Conservation (phyloP, 2,113 vertebrate genomes). For the Hemiscyllium ocellatum region DNA sequence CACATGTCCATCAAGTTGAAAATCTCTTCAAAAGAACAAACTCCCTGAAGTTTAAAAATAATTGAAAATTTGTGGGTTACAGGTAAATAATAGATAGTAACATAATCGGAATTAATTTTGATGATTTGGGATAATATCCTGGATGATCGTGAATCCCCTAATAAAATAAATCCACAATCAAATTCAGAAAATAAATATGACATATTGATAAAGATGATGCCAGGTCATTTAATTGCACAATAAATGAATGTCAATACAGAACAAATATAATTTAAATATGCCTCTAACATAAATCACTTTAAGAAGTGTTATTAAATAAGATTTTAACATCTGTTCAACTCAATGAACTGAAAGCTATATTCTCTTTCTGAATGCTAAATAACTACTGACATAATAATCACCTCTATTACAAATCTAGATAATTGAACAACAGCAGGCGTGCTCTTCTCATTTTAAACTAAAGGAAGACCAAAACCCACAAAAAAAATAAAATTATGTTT, state of each 20-base stretch:
- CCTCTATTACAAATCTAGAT: not conserved
- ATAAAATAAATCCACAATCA: not conserved
- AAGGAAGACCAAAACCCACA: not conserved
- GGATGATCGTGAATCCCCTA: too few species aligned
- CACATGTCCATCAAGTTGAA: not conserved
- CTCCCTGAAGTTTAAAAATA: not conserved
- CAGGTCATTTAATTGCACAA: not conserved
- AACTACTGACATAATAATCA: not conserved
- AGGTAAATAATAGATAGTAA: not conserved
- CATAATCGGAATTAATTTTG: not conserved
- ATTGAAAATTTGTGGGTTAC: not conserved
- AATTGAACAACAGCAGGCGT: not conserved
- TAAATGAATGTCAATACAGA: not conserved
- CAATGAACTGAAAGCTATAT: not conserved
- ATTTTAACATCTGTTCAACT: not conserved
- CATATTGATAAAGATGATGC: not conserved
- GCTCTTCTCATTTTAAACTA: not conserved
- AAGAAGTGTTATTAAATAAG: not conserved
- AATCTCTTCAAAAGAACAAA: not conserved
- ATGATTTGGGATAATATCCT: not conserved
- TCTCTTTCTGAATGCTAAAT: not conserved
- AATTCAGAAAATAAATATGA: not conserved
- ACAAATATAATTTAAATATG: constrained; percentile 8
- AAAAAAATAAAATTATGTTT: not conserved
- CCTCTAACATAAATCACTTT: not conserved